phyloP scores from a whole-genome alignment of 2,888 invertebrate species.

The Cinara cedri region DNA sequence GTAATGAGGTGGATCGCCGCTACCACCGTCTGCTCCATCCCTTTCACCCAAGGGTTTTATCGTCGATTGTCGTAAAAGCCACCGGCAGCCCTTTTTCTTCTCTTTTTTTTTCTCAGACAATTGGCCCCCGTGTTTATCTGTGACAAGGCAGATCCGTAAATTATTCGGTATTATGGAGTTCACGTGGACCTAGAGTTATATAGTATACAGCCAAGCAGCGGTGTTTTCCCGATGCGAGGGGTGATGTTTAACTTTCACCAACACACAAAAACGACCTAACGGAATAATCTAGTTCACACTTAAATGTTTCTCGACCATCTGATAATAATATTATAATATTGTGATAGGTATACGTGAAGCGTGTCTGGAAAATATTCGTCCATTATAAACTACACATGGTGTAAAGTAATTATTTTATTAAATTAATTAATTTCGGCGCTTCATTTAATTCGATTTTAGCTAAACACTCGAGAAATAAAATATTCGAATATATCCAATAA shows the following conservation, averaged over 20 bases:
- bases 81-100: slow-evolving; percentile 49
- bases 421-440: not conserved
- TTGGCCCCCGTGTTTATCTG: slow-evolving; percentile 53
- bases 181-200: slow-evolving; percentile 42
- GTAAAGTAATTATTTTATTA: not conserved
- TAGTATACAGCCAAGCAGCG: not conserved
- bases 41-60: slow-evolving; percentile 38
- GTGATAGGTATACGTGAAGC: not conserved
- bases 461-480: not conserved
- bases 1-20: slow-evolving; percentile 47
- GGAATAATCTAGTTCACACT: slow-evolving; percentile 27
- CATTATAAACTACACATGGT: not conserved
- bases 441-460: not conserved
- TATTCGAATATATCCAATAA: no score
- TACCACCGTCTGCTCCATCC: slow-evolving; percentile 5
- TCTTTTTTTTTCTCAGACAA: slow-evolving; percentile 38
- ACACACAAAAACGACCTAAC: slow-evolving; percentile 16
- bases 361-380: slow-evolving; percentile 4
- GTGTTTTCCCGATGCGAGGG: slow-evolving; percentile 9
- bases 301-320: slow-evolving; percentile 13
- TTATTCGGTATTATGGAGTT: slow-evolving; percentile 50
- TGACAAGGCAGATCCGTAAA: slow-evolving; percentile 43
- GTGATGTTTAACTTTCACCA: slow-evolving; percentile 27
- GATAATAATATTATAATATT: slow-evolving; percentile 2
- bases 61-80: slow-evolving; percentile 54